Percentiles rank a stretch among this genome's conserved stretches.
These are phyloP conservation scores for Phthorimaea operculella DNA, from an alignment of 1,140 invertebrate species.

Conservation along the genomic window DNA sequence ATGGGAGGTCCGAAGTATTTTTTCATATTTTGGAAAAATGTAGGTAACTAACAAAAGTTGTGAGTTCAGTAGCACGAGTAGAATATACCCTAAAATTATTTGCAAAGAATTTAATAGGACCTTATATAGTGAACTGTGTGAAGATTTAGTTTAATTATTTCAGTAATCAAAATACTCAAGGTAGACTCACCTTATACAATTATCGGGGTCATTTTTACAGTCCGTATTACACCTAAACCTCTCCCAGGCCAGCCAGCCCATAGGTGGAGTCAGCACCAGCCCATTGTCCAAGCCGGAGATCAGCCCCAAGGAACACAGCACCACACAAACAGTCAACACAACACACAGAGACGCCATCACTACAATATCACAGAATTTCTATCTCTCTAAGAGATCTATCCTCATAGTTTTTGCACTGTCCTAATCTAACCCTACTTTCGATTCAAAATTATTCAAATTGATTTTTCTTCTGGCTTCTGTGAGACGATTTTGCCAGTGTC, in stretches of 20 bases:
- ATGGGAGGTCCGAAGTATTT: too few species aligned
- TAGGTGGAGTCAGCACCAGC: slow-evolving; percentile 83
- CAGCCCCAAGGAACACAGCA: slow-evolving; percentile 42
- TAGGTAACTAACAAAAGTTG: too few species aligned
- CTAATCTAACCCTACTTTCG: slow-evolving; percentile 11
- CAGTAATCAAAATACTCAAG: too few species aligned
- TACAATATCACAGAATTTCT: slow-evolving; percentile 12
- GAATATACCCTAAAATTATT: too few species aligned
- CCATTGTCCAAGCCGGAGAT: slow-evolving; percentile 80
- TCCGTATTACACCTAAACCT: slow-evolving; percentile 93
- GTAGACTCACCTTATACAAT: slow-evolving; percentile 88
- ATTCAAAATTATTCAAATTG: neutral
- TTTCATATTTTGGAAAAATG: too few species aligned
- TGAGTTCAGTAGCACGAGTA: too few species aligned
- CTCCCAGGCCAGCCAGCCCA: slow-evolving; percentile 94
- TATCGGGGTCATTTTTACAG: slow-evolving; percentile 91
- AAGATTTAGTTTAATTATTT: too few species aligned
- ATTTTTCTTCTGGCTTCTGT: too few species aligned
- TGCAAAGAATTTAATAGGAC: too few species aligned
- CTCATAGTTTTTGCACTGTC: slow-evolving; percentile 36
- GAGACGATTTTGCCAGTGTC: too few species aligned
- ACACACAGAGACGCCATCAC: slow-evolving; percentile 45
- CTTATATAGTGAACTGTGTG: too few species aligned
- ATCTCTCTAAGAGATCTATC: slow-evolving; percentile 34
- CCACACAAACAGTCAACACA: slow-evolving; percentile 40